A percentile compares a stretch with the other conserved stretches of the same genome.
Conservation (phyloP, 2,888 invertebrate species). For the Hoplodrina ambigua region DNA sequence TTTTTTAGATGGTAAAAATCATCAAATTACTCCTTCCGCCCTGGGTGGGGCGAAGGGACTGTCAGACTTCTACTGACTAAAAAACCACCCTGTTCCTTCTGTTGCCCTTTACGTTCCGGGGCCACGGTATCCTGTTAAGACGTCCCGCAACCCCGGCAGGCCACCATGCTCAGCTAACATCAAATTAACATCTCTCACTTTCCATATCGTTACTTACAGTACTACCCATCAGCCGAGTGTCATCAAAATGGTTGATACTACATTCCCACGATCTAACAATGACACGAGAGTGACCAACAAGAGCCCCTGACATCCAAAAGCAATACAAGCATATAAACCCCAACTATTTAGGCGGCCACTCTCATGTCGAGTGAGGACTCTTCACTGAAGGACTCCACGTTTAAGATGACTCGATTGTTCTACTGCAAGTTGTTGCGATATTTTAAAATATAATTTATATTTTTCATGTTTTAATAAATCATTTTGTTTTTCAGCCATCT, state of each 20-base stretch:
- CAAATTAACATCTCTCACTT: background rate
- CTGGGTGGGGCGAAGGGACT: too few relatives aligned
- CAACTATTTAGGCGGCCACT: constrained; percentile 50
- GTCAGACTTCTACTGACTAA: too few relatives aligned
- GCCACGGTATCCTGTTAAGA: too few relatives aligned
- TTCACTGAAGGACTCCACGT: constrained; percentile 38
- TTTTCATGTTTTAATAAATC: too few relatives aligned
- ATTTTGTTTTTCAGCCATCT: background rate
- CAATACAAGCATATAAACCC: constrained; percentile 38
- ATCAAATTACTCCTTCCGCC: too few relatives aligned
- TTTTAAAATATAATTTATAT: background rate
- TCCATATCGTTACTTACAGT: too few relatives aligned
- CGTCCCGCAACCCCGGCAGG: too few relatives aligned
- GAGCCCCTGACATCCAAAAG: constrained; percentile 6
- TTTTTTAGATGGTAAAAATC: too few relatives aligned
- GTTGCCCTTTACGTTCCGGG: too few relatives aligned
- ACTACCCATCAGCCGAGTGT: too few relatives aligned
- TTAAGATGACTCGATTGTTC: constrained; percentile 38
- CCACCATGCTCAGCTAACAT: too few relatives aligned
- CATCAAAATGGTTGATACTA: background rate
- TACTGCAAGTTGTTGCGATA: background rate
- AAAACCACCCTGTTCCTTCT: too few relatives aligned
- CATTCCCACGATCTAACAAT: constrained; percentile 19
- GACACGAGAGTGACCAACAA: background rate
- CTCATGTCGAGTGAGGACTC: constrained; percentile 29